phyloP scores from a whole-genome alignment of 2,888 invertebrate genomes.

The Torymus aiolomorphi region DNA sequence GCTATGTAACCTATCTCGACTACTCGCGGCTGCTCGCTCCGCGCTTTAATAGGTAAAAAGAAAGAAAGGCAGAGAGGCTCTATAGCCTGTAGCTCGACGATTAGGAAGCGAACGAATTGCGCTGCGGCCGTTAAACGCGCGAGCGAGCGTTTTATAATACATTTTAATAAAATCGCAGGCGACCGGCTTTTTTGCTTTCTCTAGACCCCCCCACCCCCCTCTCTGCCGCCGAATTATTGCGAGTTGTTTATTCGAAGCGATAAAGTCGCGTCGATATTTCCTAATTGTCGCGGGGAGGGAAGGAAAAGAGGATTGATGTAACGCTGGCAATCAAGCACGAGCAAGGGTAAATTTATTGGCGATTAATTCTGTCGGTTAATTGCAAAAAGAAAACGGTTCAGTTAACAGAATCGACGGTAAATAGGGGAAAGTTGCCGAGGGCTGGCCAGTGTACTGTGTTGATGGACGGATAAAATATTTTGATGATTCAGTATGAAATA shows the following conservation, averaged over 20 bases:
- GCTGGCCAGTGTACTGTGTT: no score
- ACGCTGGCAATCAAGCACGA: no score
- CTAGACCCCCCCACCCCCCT: not conserved
- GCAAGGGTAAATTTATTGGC: no score
- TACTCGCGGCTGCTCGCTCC: not conserved
- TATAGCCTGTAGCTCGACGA: not conserved
- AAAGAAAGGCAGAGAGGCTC: constrained; percentile 30
- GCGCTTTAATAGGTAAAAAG: constrained; percentile 2
- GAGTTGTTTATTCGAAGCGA: constrained; percentile 18
- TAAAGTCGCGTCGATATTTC: constrained; percentile 40
- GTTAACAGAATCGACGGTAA: no score
- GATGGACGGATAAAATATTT: no score
- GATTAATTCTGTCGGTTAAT: no score
- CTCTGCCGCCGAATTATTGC: constrained; percentile 5
- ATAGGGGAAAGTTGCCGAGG: no score
- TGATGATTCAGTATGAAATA: no score
- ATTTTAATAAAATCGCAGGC: constrained; percentile 39
- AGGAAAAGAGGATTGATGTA: constrained; percentile 1
- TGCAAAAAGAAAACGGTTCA: no score
- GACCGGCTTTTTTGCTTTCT: constrained; percentile 26
- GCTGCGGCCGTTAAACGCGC: not conserved
- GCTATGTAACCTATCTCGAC: no score
- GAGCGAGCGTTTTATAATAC: not conserved
- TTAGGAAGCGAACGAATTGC: constrained; percentile 29
- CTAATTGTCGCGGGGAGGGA: not conserved